A percentile compares a stretch with the other conserved stretches of the same genome.
These are phyloP conservation scores for Cataglyphis cursor DNA, from an alignment of 2,888 invertebrate species.

Conservation along the genomic window DNA sequence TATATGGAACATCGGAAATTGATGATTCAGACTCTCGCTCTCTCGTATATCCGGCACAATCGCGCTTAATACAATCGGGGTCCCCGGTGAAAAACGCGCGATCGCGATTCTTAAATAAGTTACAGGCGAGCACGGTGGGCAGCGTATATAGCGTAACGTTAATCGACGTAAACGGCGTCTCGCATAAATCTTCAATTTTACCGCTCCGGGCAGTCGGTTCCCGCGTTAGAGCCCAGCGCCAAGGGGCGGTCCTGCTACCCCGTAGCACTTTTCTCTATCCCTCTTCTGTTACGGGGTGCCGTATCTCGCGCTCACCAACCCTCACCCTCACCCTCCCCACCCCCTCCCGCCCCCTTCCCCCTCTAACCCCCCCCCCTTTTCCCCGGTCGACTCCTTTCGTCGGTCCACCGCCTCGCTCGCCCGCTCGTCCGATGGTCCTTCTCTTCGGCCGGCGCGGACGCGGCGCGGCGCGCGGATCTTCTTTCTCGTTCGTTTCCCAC, in stretches of 20 bases:
- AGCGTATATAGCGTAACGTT: conserved; percentile 43
- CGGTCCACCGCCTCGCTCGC: conserved; percentile 26
- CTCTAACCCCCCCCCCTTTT: neutral
- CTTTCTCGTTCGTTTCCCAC: conserved; percentile 59
- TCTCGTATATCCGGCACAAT: neutral
- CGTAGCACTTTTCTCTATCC: conserved; percentile 51
- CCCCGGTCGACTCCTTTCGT: conserved; percentile 26
- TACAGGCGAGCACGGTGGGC: conserved; percentile 19
- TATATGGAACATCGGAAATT: neutral
- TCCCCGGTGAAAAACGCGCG: conserved; percentile 25
- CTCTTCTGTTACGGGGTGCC: conserved; percentile 38
- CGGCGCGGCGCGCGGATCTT: conserved; percentile 48
- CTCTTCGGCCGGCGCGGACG: conserved; percentile 43
- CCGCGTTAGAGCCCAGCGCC: conserved; percentile 37
- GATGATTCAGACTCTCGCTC: neutral
- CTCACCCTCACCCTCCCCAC: conserved; percentile 7
- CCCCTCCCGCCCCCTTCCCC: conserved; percentile 43
- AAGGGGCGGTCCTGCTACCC: conserved; percentile 64
- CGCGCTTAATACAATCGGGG: neutral
- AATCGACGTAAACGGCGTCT: conserved; percentile 57
- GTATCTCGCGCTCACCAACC: conserved; percentile 53
- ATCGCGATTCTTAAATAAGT: conserved; percentile 49
- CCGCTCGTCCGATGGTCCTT: conserved; percentile 37
- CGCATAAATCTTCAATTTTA: conserved; percentile 65
- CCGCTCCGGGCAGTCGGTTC: conserved; percentile 47